Percentiles rank a stretch among this genome's conserved stretches.
These are phyloP conservation scores for Elymnias hypermnestra DNA, from an alignment of 1,140 invertebrate genomes.

Conservation along the genomic window DNA sequence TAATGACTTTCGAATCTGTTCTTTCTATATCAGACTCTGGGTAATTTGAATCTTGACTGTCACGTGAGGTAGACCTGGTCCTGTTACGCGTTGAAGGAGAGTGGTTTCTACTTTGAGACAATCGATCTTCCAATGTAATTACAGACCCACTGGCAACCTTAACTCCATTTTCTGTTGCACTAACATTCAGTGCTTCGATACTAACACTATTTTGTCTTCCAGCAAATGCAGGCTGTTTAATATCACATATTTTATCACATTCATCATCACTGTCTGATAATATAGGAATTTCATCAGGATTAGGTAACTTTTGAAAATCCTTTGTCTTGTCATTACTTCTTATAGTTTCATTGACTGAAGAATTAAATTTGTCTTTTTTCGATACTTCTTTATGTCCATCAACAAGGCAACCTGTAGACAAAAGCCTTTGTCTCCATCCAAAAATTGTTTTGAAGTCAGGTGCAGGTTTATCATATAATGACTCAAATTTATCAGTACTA, in stretches of 20 bases:
- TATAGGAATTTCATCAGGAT: slow-evolving; percentile 64
- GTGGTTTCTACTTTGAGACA: slow-evolving; percentile 36
- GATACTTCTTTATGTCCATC: slow-evolving; percentile 48
- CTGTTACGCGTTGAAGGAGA: slow-evolving; percentile 42
- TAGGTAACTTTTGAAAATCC: slow-evolving; percentile 35
- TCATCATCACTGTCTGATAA: slow-evolving; percentile 55
- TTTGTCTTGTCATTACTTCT: slow-evolving; percentile 25
- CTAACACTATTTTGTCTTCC: slow-evolving; percentile 41
- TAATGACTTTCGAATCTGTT: slow-evolving; percentile 19
- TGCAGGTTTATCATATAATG: slow-evolving; percentile 65
- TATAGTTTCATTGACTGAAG: slow-evolving; percentile 12
- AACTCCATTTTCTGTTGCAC: slow-evolving; percentile 27
- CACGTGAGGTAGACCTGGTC: slow-evolving; percentile 49
- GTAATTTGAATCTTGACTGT: slow-evolving; percentile 57
- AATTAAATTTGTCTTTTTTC: slow-evolving; percentile 20
- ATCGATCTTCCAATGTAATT: slow-evolving; percentile 38
- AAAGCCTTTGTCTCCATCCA: slow-evolving; percentile 62
- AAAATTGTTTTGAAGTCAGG: slow-evolving; percentile 73
- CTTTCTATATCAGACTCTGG: slow-evolving; percentile 51
- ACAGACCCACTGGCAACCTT: slow-evolving; percentile 30
- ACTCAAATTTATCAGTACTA: slow-evolving; percentile 62
- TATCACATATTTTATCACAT: slow-evolving; percentile 20
- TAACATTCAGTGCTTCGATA: slow-evolving; percentile 46
- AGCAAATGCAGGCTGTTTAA: slow-evolving; percentile 21
- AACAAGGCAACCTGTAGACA: slow-evolving; percentile 64